Percentiles rank a stretch among this genome's conserved stretches.
Evolutionary conservation across 2,113 vertebrate species (phyloP).

Genomic region (Xenopus laevis): DNA sequence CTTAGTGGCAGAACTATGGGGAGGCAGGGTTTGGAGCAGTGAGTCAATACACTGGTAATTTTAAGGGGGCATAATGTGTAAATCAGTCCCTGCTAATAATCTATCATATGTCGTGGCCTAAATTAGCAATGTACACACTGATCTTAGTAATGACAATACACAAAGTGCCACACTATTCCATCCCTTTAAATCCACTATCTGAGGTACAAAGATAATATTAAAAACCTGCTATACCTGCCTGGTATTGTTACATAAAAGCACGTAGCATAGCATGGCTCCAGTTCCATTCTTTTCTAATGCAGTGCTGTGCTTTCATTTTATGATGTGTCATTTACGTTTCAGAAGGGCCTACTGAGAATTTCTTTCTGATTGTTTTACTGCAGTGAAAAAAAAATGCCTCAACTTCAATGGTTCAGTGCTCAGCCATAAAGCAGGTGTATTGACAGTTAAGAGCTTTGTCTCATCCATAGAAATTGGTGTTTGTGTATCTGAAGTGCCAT

Average conservation of each 20-base stretch:
- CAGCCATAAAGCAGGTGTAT: background rate
- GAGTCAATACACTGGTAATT: too few species aligned
- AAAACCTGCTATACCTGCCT: background rate
- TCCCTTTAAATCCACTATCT: background rate
- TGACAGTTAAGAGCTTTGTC: constrained; percentile 7
- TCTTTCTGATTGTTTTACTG: background rate
- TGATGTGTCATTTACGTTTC: constrained; percentile 17
- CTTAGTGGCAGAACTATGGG: too few species aligned
- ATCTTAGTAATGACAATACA: too few species aligned
- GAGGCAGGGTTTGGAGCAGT: too few species aligned
- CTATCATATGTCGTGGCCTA: too few species aligned
- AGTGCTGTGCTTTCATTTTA: constrained; percentile 2
- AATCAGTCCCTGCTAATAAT: too few species aligned
- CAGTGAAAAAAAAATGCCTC: background rate
- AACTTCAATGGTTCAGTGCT: background rate
- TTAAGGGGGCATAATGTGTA: too few species aligned
- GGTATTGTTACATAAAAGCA: too few species aligned
- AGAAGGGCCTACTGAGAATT: constrained; percentile 16
- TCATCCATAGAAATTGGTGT: background rate
- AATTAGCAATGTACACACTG: too few species aligned
- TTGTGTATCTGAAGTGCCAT: background rate
- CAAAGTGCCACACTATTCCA: too few species aligned
- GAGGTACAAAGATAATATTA: constrained; percentile 12
- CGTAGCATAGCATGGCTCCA: too few species aligned
- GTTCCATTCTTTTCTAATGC: background rate